phyloP scores from a whole-genome alignment of 2,797 vertebrate genomes.

The Paedocypris micromegethes region DNA sequence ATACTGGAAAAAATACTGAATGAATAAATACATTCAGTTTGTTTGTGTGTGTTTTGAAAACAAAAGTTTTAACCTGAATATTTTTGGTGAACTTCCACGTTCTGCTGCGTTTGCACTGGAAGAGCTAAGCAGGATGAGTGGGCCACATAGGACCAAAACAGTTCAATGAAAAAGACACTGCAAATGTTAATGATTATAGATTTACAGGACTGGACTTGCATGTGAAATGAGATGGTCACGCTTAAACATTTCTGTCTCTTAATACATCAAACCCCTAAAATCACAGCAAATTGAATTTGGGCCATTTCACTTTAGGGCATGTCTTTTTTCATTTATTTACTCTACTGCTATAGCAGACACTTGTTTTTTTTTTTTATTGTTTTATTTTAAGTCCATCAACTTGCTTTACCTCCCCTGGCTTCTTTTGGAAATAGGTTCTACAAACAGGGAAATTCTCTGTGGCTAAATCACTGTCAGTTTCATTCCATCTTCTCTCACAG shows the following conservation, averaged over 20 bases:
- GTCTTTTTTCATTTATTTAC: not conserved
- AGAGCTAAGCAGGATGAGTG: conserved; percentile 76
- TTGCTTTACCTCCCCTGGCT: no score
- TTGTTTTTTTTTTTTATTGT: not conserved
- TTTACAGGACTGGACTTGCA: conserved; percentile 66
- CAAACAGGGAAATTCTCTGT: no score
- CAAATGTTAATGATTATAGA: conserved; percentile 80
- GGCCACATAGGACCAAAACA: conserved; percentile 68
- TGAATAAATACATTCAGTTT: no score
- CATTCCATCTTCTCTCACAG: no score
- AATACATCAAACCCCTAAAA: not conserved
- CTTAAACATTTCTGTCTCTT: conserved; percentile 27
- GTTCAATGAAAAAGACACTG: conserved; percentile 72
- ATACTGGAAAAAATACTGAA: no score
- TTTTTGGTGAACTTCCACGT: conserved; percentile 55
- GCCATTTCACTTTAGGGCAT: no score
- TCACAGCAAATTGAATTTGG: no score
- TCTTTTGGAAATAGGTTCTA: no score
- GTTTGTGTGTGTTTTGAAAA: no score
- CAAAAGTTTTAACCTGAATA: conserved; percentile 22
- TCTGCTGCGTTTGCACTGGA: conserved; percentile 69
- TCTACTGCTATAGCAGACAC: not conserved
- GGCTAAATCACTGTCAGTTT: no score
- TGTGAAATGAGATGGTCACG: conserved; percentile 56
- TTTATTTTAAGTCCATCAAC: no score